These are phyloP conservation scores for Thymelicus sylvestris DNA, from an alignment of 2,888 invertebrate genomes.

Conservation along the genomic window DNA sequence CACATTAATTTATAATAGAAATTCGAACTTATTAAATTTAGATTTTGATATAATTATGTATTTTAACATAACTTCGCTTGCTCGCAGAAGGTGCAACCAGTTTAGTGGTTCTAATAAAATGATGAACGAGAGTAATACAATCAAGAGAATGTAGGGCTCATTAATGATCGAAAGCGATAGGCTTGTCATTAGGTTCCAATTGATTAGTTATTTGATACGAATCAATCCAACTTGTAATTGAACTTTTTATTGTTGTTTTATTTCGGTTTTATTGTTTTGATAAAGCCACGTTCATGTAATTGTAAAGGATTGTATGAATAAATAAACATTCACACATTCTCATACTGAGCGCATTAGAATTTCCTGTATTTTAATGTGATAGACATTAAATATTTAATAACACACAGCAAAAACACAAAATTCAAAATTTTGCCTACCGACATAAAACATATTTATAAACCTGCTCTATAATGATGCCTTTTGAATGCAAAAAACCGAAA, in stretches of 20 bases:
- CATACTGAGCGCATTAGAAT: too few species aligned
- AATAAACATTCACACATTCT: too few species aligned
- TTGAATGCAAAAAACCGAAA: too few species aligned
- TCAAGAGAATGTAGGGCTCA: slow-evolving; percentile 22
- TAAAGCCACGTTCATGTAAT: not conserved
- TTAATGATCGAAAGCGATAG: slow-evolving; percentile 26
- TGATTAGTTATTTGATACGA: slow-evolving; percentile 14
- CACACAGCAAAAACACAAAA: too few species aligned
- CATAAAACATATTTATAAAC: too few species aligned
- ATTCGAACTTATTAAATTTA: not conserved
- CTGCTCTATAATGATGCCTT: too few species aligned
- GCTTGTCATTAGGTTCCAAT: slow-evolving; percentile 16
- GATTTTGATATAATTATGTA: too few species aligned
- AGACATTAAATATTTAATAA: too few species aligned
- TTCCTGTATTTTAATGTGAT: too few species aligned
- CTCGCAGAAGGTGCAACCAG: slow-evolving; percentile 1
- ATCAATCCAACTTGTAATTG: slow-evolving; percentile 17
- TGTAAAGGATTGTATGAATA: too few species aligned
- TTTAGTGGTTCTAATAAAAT: not conserved
- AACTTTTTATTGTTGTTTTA: not conserved
- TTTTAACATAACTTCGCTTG: not conserved
- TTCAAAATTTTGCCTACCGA: too few species aligned
- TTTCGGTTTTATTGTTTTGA: not conserved
- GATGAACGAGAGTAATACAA: slow-evolving; percentile 17
- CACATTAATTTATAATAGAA: too few species aligned